Percentiles rank a stretch among this genome's conserved stretches.
phyloP scores from a whole-genome alignment of 2,797 vertebrate genomes.

The Rhinophrynus dorsalis region DNA sequence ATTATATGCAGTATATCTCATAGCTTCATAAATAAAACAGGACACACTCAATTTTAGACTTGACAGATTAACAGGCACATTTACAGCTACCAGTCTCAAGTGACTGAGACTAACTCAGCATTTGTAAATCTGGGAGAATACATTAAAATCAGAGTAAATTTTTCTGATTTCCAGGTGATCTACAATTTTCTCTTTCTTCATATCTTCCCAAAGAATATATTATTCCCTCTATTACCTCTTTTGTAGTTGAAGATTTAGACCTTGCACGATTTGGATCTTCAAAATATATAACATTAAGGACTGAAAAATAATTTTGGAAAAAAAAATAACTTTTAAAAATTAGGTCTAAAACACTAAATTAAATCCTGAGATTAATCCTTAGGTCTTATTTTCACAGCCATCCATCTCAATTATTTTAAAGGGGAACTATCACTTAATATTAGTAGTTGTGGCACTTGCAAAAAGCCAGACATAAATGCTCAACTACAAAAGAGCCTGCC shows the following conservation, averaged over 20 bases:
- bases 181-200: conserved; percentile 21
- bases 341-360: no score
- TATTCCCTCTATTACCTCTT: conserved; percentile 15
- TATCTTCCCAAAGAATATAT: conserved; percentile 34
- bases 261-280: no score
- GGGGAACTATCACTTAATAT: no score
- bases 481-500: no score
- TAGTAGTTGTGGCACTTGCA: no score
- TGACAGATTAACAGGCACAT: conserved; percentile 14
- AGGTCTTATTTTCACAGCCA: no score
- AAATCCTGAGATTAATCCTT: no score
- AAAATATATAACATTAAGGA: no score
- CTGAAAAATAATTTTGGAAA: no score
- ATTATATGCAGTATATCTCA: background rate
- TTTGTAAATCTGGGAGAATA: conserved; percentile 9
- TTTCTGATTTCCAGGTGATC: conserved; percentile 32
- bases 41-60: conserved; percentile 14
- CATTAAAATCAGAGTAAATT: conserved; percentile 38
- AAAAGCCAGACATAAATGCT: no score
- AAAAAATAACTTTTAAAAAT: no score
- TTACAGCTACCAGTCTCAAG: conserved; percentile 8
- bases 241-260: conserved; percentile 2
- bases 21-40: conserved; percentile 33
- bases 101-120: conserved; percentile 16
- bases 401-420: no score